Conservation (phyloP, 2,888 invertebrate species). For the Hyppa rectilinea region DNA sequence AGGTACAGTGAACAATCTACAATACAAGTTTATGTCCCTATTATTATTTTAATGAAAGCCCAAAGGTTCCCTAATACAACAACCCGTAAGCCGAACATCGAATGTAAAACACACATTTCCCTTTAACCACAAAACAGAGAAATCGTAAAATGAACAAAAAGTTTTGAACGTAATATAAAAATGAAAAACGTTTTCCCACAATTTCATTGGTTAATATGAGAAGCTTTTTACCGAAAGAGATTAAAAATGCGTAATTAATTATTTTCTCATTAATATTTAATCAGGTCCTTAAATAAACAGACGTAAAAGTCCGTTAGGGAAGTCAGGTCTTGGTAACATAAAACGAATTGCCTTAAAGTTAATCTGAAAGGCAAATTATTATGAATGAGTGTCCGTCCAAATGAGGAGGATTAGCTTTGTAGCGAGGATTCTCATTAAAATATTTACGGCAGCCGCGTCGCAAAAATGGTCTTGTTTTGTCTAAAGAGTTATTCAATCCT, state of each 20-base stretch:
- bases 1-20: conserved; percentile 29
- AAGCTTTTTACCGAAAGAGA: conserved; percentile 6
- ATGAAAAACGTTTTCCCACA: background rate
- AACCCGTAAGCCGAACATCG: conserved; percentile 42
- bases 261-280: conserved; percentile 18
- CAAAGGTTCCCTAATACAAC: conserved; percentile 32
- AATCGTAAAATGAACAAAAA: conserved; percentile 47
- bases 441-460: conserved; percentile 75
- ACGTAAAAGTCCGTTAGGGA: conserved; percentile 45
- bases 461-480: conserved; percentile 70
- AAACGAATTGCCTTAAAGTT: conserved; percentile 73
- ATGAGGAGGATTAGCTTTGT: conserved; percentile 79
- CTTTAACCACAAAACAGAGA: conserved; percentile 38
- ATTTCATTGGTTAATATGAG: conserved; percentile 11
- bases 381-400: conserved; percentile 76
- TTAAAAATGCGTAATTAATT: conserved; percentile 10
- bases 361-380: conserved; percentile 77
- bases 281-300: conserved; percentile 10
- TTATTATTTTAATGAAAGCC: conserved; percentile 56
- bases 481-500: conserved; percentile 38
- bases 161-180: conserved; percentile 21
- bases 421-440: conserved; percentile 75
- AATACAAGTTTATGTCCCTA: conserved; percentile 49
- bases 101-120: conserved; percentile 48
- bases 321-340: conserved; percentile 39